Percentiles rank a stretch among this genome's conserved stretches.
Conservation (phyloP, 2,797 vertebrate species). For the Huso huso region DNA sequence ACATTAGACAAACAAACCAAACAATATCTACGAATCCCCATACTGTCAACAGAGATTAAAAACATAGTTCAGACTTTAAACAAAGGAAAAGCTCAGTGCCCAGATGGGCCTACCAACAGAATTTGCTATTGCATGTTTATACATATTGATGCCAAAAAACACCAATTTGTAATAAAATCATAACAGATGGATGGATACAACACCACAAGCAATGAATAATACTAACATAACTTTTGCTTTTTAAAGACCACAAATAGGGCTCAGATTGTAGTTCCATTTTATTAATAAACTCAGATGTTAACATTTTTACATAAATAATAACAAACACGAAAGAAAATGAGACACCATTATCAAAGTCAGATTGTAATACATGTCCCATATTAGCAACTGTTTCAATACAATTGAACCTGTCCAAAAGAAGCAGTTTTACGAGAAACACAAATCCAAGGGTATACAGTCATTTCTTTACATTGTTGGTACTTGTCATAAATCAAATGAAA, state of each 20-base stretch:
- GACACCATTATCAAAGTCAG: not conserved
- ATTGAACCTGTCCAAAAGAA: not conserved
- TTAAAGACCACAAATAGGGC: not conserved
- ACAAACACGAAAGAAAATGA: not conserved
- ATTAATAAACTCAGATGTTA: not conserved
- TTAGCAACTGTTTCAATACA: not conserved
- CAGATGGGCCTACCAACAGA: not conserved
- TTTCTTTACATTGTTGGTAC: not conserved
- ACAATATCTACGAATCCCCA: not conserved
- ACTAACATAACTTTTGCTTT: not conserved
- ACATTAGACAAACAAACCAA: too few relatives aligned
- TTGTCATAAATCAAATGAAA: not conserved
- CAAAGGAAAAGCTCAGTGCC: not conserved
- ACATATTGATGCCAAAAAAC: not conserved
- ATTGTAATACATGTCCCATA: not conserved
- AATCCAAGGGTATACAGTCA: not conserved
- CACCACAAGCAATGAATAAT: not conserved
- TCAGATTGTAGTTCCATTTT: not conserved
- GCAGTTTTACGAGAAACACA: not conserved
- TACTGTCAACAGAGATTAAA: not conserved
- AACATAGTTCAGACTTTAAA: not conserved
- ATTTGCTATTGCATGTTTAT: not conserved
- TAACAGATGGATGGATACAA: not conserved
- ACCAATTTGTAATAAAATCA: not conserved
- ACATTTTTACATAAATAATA: not conserved